Evolutionary conservation across 2,113 vertebrate genomes (phyloP).

Genomic region (Hippocampus zosterae): DNA sequence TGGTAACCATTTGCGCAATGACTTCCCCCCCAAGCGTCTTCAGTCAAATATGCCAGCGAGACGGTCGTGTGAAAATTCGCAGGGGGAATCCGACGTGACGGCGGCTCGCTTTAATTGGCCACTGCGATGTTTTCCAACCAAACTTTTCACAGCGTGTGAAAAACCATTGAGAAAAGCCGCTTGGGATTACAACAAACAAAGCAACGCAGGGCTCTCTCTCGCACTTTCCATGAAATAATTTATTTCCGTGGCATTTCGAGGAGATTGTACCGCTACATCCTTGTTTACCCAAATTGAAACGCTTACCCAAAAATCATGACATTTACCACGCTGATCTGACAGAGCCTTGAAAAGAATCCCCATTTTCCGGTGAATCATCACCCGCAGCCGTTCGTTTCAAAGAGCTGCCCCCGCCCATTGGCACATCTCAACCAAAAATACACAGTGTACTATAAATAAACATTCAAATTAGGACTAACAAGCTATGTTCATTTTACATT

Average conservation of each 20-base stretch:
- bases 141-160: slow-evolving; percentile 18
- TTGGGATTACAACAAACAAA: slow-evolving; percentile 5
- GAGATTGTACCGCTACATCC: neutral
- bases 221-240: slow-evolving; percentile 5
- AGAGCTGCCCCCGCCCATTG: neutral
- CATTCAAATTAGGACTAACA: neutral
- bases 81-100: slow-evolving; percentile 29
- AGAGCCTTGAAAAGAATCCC: slow-evolving; percentile 45
- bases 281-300: slow-evolving; percentile 49
- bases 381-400: slow-evolving; percentile 21
- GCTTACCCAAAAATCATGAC: slow-evolving; percentile 43
- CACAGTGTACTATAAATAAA: neutral
- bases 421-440: neutral
- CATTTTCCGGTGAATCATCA: slow-evolving; percentile 44
- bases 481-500: neutral
- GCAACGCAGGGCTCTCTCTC: neutral
- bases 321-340: slow-evolving; percentile 42
- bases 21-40: slow-evolving; percentile 25
- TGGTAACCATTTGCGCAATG: slow-evolving; percentile 36
- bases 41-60: slow-evolving; percentile 45
- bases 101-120: slow-evolving; percentile 47
- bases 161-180: slow-evolving; percentile 5
- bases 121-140: slow-evolving; percentile 20
- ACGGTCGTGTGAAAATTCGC: slow-evolving; percentile 32
- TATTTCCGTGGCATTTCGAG: neutral